A percentile compares a stretch with the other conserved stretches of the same genome.
phyloP scores from a whole-genome alignment of 2,113 vertebrate genomes.

The Nesoenas mayeri region DNA sequence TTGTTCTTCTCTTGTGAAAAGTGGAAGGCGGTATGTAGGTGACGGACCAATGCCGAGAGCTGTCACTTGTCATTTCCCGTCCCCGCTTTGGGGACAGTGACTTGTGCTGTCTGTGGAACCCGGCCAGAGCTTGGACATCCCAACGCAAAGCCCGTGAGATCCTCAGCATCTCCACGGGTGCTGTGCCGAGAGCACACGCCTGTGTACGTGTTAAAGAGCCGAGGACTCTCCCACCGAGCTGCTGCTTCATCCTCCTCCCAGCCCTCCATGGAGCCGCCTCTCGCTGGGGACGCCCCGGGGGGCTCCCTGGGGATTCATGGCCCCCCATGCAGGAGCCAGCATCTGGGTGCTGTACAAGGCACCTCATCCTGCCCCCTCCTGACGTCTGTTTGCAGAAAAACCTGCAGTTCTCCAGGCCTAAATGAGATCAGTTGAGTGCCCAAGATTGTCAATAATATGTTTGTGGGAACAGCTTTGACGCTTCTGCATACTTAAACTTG shows the following conservation, averaged over 20 bases:
- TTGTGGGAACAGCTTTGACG: not conserved
- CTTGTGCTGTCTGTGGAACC: not conserved
- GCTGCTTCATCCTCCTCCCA: not conserved
- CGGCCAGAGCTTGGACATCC: not conserved
- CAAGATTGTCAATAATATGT: not conserved
- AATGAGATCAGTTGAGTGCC: not conserved
- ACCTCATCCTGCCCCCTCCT: not conserved
- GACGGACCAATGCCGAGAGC: not conserved
- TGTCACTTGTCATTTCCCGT: not conserved
- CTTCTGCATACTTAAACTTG: not conserved
- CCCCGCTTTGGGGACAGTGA: too few species aligned
- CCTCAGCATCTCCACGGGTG: too few species aligned
- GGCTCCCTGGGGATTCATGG: fast-evolving
- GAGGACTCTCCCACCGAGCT: too few species aligned
- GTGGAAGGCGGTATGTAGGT: not conserved
- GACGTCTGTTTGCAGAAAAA: not conserved
- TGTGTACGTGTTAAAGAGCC: fast-evolving
- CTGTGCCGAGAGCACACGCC: not conserved
- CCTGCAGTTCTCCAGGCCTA: not conserved
- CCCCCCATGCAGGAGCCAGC: not conserved
- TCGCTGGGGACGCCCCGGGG: too few species aligned
- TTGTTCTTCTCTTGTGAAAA: not conserved
- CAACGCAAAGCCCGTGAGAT: not conserved
- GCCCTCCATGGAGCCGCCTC: not conserved
- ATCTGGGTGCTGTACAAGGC: not conserved